Base-by-base conservation (phyloP, 2,113 vertebrate species). In the Vulpes lagopus region DNA sequence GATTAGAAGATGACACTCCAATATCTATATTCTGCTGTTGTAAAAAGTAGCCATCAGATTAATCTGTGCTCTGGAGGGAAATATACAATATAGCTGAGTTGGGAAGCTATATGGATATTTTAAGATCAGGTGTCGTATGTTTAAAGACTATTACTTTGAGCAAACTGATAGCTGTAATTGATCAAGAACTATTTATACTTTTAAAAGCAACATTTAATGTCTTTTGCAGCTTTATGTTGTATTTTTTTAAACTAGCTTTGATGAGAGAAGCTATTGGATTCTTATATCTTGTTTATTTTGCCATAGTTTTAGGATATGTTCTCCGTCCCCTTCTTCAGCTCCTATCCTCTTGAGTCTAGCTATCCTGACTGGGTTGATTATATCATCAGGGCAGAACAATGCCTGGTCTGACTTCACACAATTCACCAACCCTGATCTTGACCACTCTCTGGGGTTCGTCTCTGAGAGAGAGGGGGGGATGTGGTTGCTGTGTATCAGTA, bases 11-110 rank as follows among this genome's bases (percentile, higher is more conserved):
- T 1, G 98, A 99, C 55, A 84, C 97, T 49, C 92, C 98, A 15
- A 55, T 87, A 30, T 99, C 99, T 92, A 96, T 99, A 86, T 98
- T 99, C 93, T 99, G 99, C 95, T 99, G 98, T 81, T 99, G 98
- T 97, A 98, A 96, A 97, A 1, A 98, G 98, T 99, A 98, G 67
- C 98, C 98, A 12, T 60, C 79, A 73, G 83, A 30, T 10, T 80
- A 62, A 71, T 60, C 65, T 82, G 35, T 87, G 23, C 25, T 69
- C 7, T 76, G n/a, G 51, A 64, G 64, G 38, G 78, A 82, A 95
- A 65, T 14, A 38, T 1, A 38, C 25, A 3, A 0, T 73, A 49
- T 38, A 53, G 17, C 59, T 67, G 81, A 92, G 59, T 62, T 93
- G 49, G 17, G 81, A 96, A 55, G 78, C 32, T n/a, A 2, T 30